Evolutionary conservation across 2,113 vertebrate genomes (phyloP).

Genomic region (Megatriorchis doriae): DNA sequence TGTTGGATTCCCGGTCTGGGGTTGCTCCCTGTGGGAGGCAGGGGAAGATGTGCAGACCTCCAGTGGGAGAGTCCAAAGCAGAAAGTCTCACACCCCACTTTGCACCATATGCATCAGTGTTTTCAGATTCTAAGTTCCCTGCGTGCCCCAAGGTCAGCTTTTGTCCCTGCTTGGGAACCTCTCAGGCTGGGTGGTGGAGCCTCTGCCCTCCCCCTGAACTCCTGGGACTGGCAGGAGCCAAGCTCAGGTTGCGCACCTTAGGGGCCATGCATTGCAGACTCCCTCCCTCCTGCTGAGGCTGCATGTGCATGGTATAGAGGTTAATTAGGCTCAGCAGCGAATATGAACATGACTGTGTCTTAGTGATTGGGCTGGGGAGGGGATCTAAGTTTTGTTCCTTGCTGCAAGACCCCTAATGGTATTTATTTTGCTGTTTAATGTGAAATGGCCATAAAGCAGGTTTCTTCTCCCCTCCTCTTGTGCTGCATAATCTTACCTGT

Average conservation of each 20-base stretch:
- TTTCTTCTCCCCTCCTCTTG: background rate
- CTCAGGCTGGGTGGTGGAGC: background rate
- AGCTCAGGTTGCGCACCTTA: fast-evolving
- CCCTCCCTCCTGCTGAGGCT: background rate
- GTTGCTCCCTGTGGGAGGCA: background rate
- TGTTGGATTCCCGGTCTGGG: background rate
- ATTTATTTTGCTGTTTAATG: background rate
- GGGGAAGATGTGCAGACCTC: background rate
- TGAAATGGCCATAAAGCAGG: background rate
- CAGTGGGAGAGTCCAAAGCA: fast-evolving
- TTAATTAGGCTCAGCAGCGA: background rate
- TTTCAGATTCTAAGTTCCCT: background rate
- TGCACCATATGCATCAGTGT: background rate
- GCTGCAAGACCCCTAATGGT: background rate
- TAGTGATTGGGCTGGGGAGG: background rate
- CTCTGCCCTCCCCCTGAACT: too few relatives aligned
- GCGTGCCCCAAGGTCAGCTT: background rate
- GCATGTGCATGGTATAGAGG: background rate
- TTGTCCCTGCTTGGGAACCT: background rate
- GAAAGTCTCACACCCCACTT: background rate
- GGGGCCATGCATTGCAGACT: background rate
- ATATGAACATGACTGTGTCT: background rate
- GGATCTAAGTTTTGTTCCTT: background rate
- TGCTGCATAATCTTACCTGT: background rate
- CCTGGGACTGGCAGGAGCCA: background rate